Evolutionary conservation across 92 coral and sea anemone species (phyloP).

Genomic region (Blastomussa wellsi): DNA sequence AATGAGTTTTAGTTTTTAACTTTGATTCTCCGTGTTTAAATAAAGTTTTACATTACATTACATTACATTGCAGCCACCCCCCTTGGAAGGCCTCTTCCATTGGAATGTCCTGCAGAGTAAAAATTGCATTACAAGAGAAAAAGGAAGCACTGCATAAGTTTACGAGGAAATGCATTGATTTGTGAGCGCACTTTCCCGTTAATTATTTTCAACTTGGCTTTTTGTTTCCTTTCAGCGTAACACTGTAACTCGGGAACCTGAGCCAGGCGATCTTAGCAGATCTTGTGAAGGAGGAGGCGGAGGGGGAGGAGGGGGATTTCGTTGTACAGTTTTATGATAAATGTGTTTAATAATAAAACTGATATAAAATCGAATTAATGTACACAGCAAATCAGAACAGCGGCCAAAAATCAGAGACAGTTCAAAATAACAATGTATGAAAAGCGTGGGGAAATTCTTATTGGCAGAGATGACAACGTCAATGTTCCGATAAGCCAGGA

Average conservation of each 20-base stretch:
- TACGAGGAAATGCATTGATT: neutral
- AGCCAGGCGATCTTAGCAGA: neutral
- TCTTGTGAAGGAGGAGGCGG: neutral
- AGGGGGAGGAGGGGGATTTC: neutral
- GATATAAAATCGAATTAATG: neutral
- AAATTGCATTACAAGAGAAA: too few species aligned
- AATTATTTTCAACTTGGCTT: neutral
- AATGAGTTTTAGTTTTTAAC: too few species aligned
- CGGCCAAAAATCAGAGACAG: neutral
- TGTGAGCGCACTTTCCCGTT: neutral
- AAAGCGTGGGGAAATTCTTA: neutral
- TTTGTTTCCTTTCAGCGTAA: neutral
- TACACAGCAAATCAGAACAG: neutral
- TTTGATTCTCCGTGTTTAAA: too few species aligned
- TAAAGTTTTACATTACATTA: too few species aligned
- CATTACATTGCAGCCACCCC: too few species aligned
- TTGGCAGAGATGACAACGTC: neutral
- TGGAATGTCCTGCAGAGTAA: too few species aligned
- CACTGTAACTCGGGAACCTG: neutral
- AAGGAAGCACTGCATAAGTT: too few species aligned
- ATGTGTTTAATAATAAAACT: neutral
- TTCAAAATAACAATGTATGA: neutral
- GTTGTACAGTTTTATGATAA: conserved; percentile 21
- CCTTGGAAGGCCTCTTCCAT: too few species aligned
- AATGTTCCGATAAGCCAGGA: neutral